Evolutionary conservation across 2,888 invertebrate species (phyloP).

Genomic region (Zygothrica quintamaculata): DNA sequence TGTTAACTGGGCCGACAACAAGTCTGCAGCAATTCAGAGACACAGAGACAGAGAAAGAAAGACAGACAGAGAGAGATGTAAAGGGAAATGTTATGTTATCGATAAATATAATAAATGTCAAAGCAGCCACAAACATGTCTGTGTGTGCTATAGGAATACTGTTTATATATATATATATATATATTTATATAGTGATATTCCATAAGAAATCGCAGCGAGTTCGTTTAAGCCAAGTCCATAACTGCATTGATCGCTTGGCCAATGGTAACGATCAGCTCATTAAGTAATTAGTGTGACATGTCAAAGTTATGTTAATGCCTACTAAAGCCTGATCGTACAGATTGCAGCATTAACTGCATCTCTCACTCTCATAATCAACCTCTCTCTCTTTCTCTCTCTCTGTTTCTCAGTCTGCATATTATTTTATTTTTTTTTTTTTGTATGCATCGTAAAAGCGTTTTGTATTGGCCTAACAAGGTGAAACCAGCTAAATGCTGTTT

Average conservation of each 20-base stretch:
- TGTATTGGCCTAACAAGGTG: constrained; percentile 74
- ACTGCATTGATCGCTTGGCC: constrained; percentile 11
- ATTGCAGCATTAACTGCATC: constrained; percentile 65
- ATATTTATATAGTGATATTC: too few relatives aligned
- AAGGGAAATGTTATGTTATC: constrained; percentile 57
- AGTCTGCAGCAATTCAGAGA: constrained; percentile 51
- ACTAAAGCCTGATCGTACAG: constrained; percentile 56
- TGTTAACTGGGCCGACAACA: constrained; percentile 12
- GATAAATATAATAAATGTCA: constrained; percentile 69
- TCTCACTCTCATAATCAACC: constrained; percentile 9
- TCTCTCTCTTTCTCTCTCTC: constrained; percentile 61
- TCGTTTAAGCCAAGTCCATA: too few relatives aligned
- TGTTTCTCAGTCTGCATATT: constrained; percentile 58
- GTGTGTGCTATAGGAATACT: constrained; percentile 22
- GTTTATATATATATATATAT: neutral
- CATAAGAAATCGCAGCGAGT: too few relatives aligned
- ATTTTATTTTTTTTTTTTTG: constrained; percentile 63
- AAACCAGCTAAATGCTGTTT: constrained; percentile 57
- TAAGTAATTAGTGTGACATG: constrained; percentile 84
- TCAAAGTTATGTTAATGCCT: constrained; percentile 80
- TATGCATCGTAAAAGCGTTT: constrained; percentile 65
- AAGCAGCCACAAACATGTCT: constrained; percentile 40
- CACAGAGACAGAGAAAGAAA: too few relatives aligned
- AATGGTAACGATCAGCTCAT: constrained; percentile 70
- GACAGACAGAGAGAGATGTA: too few relatives aligned